Percentiles rank a stretch among this genome's conserved stretches.
These are phyloP conservation scores for Carassius carassius DNA, from an alignment of 2,113 vertebrate species.

Conservation along the genomic window DNA sequence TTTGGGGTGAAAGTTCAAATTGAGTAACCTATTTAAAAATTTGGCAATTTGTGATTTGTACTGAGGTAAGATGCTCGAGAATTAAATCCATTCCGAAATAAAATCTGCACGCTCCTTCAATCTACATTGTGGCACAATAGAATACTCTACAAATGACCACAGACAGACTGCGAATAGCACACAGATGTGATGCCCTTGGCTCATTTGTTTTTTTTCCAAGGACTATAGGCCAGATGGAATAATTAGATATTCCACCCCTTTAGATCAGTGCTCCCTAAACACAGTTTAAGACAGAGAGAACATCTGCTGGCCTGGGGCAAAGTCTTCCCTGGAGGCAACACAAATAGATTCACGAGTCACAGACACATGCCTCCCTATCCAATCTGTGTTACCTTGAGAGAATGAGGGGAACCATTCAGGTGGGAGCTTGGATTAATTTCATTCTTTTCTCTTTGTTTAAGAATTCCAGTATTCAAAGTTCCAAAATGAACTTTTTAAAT, in stretches of 20 bases:
- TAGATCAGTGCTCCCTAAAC: constrained; percentile 30
- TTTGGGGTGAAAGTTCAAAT: neutral
- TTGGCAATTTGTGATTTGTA: too few species aligned
- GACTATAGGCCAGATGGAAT: constrained; percentile 28
- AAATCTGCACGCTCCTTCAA: neutral
- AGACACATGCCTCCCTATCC: constrained; percentile 2
- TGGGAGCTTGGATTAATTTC: constrained; percentile 8
- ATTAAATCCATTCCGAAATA: neutral
- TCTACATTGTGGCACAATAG: neutral
- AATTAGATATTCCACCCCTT: constrained; percentile 28
- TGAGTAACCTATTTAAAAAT: neutral
- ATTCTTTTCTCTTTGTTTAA: neutral
- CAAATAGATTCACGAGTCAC: neutral
- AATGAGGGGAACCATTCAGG: neutral
- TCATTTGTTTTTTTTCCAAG: constrained; percentile 10
- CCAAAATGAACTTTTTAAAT: neutral
- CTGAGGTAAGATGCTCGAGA: neutral
- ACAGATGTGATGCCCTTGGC: constrained; percentile 10
- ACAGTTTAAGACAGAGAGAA: constrained; percentile 39
- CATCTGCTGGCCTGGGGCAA: constrained; percentile 48
- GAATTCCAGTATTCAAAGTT: neutral
- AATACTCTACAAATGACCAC: neutral
- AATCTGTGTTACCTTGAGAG: neutral
- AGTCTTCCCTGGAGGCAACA: constrained; percentile 10
- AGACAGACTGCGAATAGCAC: neutral